Percentiles rank a stretch among this genome's conserved stretches.
These are phyloP conservation scores for Pelodiscus sinensis DNA, from an alignment of 2,113 vertebrate species.

Conservation along the genomic window DNA sequence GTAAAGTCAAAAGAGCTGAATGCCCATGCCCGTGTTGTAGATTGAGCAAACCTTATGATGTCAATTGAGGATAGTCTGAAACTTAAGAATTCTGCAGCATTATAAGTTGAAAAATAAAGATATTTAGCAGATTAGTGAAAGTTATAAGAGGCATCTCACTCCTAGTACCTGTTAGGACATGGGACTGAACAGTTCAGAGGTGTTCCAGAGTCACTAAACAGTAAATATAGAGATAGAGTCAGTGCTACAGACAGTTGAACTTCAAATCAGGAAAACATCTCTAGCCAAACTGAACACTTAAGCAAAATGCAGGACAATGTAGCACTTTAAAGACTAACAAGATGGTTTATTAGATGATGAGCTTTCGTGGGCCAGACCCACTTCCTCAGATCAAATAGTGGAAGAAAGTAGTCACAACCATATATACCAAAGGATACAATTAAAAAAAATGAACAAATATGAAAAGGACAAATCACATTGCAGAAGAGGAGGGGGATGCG, in stretches of 20 bases:
- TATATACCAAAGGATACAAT: too few relatives aligned
- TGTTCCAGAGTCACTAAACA: background rate
- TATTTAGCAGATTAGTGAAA: background rate
- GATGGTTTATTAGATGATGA: too few relatives aligned
- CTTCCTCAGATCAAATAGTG: too few relatives aligned
- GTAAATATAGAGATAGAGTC: background rate
- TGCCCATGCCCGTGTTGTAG: background rate
- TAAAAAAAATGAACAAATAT: too few relatives aligned
- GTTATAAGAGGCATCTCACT: background rate
- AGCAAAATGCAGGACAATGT: too few relatives aligned
- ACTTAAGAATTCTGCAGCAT: background rate
- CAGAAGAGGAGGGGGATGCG: too few relatives aligned
- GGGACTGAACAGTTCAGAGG: background rate
- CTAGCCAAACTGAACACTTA: background rate
- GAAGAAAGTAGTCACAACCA: too few relatives aligned
- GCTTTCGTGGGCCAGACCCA: too few relatives aligned
- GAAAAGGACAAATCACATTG: too few relatives aligned
- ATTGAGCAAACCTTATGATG: background rate
- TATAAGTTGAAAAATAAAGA: background rate
- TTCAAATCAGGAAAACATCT: background rate
- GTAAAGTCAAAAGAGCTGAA: background rate
- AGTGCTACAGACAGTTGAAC: background rate
- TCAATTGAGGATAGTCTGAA: background rate
- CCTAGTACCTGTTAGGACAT: background rate
- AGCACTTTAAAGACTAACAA: too few relatives aligned